Base-by-base conservation (phyloP, 2,113 vertebrate species). In the Larimichthys polyactis region DNA sequence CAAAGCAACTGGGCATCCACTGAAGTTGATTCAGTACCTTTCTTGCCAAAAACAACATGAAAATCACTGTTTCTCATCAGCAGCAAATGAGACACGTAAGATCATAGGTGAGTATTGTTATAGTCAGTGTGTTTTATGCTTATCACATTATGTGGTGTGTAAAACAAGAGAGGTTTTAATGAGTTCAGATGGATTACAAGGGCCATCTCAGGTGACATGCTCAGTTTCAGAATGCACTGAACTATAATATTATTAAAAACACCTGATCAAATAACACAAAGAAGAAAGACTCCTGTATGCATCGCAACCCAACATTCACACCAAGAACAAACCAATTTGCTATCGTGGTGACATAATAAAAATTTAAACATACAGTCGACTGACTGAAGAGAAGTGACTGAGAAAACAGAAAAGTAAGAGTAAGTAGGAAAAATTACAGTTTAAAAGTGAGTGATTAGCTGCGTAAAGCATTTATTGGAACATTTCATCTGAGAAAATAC, bases 141-240 rank as follows among this genome's bases (percentile, higher is more conserved):
- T 46, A 44, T 65, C 62, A 58, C n/a, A 57, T 6, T 46, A 58
- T 55, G 24, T 75, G 10, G 10, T 54, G 71, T 78, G 58, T 76
- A 27, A 66, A 76, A 78, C 44, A 14, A 40, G 24, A 54, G 51
- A 70, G 58, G 59, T 49, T 69, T 64, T 40, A 75, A 89, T 71
- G 20, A 74, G 19, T 51, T 44, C 6, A 8, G 12, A 68, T 65
- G 72, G 11, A 89, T 73, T 75, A 32, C 60, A 58, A 68, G 52
- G 12, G 5, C 16, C 69, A 58, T 84, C 75, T 63, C 60, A 27
- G n/a, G 27, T 1, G 3, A 60, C 70, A 67, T 44, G 7, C 44
- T 69, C 43, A 19, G 59, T 69, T 48, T 59, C 46, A 70, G n/a
- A 68, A 36, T 32, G 24, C 20, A 76, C 67, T 29, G 59, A 17